Percentiles rank a stretch among this genome's conserved stretches.
These are phyloP conservation scores for Carabus problematicus DNA, from an alignment of 2,888 invertebrate species.

Conservation along the genomic window DNA sequence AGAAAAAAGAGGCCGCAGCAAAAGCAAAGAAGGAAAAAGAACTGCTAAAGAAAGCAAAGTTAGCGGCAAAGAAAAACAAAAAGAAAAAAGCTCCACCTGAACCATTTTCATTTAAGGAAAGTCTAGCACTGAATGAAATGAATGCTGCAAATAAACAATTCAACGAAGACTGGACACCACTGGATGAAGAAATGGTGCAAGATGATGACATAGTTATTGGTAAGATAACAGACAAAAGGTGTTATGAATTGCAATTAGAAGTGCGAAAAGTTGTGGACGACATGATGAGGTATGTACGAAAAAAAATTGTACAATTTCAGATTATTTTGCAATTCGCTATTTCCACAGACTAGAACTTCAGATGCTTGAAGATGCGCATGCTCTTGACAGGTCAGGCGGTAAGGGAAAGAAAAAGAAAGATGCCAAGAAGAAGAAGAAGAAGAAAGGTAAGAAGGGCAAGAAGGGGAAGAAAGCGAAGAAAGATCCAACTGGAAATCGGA, in stretches of 20 bases:
- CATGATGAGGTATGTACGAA: conserved; percentile 60
- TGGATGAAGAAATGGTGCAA: conserved; percentile 67
- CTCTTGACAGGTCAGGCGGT: conserved; percentile 44
- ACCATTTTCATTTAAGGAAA: conserved; percentile 31
- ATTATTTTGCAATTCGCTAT: conserved; percentile 12
- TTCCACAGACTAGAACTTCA: conserved; percentile 59
- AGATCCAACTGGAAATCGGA: conserved; percentile 68
- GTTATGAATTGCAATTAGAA: conserved; percentile 70
- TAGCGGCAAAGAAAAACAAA: conserved; percentile 49
- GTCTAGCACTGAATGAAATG: conserved; percentile 18
- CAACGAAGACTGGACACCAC: conserved; percentile 60
- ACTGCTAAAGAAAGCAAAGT: conserved; percentile 50
- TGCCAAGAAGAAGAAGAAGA: conserved; percentile 52
- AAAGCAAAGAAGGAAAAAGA: conserved; percentile 48
- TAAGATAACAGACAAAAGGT: conserved; percentile 70
- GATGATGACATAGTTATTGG: conserved; percentile 55
- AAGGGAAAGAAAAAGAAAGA: conserved; percentile 46
- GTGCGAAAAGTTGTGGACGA: conserved; percentile 75
- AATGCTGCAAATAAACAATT: conserved; percentile 57
- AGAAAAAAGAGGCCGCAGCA: conserved; percentile 48
- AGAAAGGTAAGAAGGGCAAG: conserved; percentile 51
- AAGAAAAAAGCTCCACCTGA: conserved; percentile 45
- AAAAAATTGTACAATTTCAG: neutral
- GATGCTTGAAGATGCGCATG: conserved; percentile 61
- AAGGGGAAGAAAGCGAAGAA: conserved; percentile 63